Conservation (phyloP, 2,888 invertebrate genomes). For the Polydrusus tereticollis region DNA sequence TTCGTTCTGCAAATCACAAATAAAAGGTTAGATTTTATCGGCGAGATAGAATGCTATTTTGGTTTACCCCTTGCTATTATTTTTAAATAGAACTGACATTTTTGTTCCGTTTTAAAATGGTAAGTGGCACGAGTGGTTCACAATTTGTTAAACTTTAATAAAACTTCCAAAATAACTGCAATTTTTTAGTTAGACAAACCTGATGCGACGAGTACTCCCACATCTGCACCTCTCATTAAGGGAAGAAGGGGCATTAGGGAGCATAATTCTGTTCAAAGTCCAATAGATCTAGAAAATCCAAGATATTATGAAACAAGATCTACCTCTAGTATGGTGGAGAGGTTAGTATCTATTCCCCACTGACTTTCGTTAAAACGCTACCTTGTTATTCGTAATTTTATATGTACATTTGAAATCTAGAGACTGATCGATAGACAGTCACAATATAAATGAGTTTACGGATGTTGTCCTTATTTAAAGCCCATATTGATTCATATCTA, state of each 20-base stretch:
- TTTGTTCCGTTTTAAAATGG: not conserved
- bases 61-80: constrained; percentile 1
- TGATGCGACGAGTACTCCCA: constrained; percentile 37
- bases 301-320: constrained; percentile 4
- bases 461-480: too few relatives aligned
- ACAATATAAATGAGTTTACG: too few relatives aligned
- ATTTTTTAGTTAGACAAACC: constrained; percentile 5
- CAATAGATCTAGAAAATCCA: constrained; percentile 31
- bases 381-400: too few relatives aligned
- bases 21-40: too few relatives aligned
- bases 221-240: not conserved
- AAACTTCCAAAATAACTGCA: not conserved
- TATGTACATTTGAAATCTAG: too few relatives aligned
- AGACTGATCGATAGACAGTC: too few relatives aligned
- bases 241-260: constrained; percentile 27
- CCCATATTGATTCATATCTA: too few relatives aligned
- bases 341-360: not conserved
- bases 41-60: constrained; percentile 2
- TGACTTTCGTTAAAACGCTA: too few relatives aligned
- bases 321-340: not conserved
- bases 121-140: not conserved
- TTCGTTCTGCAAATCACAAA: too few relatives aligned
- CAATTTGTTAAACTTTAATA: not conserved
- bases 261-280: constrained; percentile 45
- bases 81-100: not conserved